Conservation (phyloP, 2,113 vertebrate species). For the Boulengeromyrus knoepffleri region DNA sequence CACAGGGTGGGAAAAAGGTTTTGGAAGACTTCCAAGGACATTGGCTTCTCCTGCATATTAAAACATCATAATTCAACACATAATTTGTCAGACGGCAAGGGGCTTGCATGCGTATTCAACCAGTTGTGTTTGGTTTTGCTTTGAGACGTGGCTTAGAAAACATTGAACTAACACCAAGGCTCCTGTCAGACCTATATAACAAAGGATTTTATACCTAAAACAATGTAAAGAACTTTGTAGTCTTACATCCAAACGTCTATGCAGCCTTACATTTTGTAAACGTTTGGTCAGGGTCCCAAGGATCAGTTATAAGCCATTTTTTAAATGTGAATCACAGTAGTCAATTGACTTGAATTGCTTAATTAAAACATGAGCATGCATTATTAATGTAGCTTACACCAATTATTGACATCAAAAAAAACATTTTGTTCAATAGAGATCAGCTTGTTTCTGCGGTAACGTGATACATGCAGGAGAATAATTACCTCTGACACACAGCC, state of each 20-base stretch:
- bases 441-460: not conserved
- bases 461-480: not conserved
- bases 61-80: not conserved
- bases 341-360: not conserved
- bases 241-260: not conserved
- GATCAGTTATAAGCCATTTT: not conserved
- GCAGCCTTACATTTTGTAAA: not conserved
- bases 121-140: not conserved
- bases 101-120: not conserved
- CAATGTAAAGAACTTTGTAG: not conserved
- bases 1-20: not conserved
- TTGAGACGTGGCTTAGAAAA: not conserved
- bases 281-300: not conserved
- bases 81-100: not conserved
- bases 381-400: not conserved
- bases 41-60: not conserved
- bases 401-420: not conserved
- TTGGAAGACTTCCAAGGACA: not conserved
- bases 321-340: not conserved
- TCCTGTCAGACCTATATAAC: not conserved
- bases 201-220: not conserved
- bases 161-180: not conserved
- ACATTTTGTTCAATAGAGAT: not conserved
- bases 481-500: not conserved
- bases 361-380: not conserved